Conservation (phyloP, 2,888 invertebrate species). For the Caenorhabditis sp. region DNA sequence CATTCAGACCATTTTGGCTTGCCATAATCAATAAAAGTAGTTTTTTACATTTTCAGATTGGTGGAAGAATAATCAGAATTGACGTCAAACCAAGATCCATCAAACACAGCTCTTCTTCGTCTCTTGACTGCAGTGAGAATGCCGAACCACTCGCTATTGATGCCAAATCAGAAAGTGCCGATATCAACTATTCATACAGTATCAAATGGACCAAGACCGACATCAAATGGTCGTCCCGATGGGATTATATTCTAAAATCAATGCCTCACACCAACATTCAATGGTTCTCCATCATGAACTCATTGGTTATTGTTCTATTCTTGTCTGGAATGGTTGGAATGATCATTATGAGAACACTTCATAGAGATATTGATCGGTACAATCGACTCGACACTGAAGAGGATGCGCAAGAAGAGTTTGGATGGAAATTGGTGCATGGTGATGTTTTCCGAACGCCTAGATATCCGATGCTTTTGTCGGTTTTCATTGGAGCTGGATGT, state of each 20-base stretch:
- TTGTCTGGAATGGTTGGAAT: slow-evolving; percentile 99
- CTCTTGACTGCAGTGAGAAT: slow-evolving; percentile 69
- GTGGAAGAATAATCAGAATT: slow-evolving; percentile 83
- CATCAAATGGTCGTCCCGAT: slow-evolving; percentile 95
- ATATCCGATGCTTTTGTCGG: slow-evolving; percentile 93
- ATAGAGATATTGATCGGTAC: slow-evolving; percentile 97
- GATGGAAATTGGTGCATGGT: slow-evolving; percentile 79
- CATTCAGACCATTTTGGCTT: not conserved
- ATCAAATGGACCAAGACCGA: slow-evolving; percentile 78
- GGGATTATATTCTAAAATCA: slow-evolving; percentile 98
- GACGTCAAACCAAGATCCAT: slow-evolving; percentile 74
- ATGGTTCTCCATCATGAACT: slow-evolving; percentile 86
- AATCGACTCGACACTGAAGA: slow-evolving; percentile 81
- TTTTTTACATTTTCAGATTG: slow-evolving; percentile 74
- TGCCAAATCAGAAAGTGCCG: slow-evolving; percentile 71
- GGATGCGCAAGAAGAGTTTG: slow-evolving; percentile 83
- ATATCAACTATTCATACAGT: slow-evolving; percentile 86
- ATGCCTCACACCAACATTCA: slow-evolving; percentile 86
- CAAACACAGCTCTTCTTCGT: slow-evolving; percentile 49
- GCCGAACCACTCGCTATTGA: slow-evolving; percentile 80
- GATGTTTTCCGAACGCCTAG: slow-evolving; percentile 79
- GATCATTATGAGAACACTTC: slow-evolving; percentile 93
- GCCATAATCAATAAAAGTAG: no score
- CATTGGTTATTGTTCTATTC: slow-evolving; percentile 87
- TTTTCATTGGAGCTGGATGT: slow-evolving; percentile 92